A percentile compares a stretch with the other conserved stretches of the same genome.
These are phyloP conservation scores for Cyrtorhinus lividipennis DNA, from an alignment of 1,140 invertebrate genomes.

Conservation along the genomic window DNA sequence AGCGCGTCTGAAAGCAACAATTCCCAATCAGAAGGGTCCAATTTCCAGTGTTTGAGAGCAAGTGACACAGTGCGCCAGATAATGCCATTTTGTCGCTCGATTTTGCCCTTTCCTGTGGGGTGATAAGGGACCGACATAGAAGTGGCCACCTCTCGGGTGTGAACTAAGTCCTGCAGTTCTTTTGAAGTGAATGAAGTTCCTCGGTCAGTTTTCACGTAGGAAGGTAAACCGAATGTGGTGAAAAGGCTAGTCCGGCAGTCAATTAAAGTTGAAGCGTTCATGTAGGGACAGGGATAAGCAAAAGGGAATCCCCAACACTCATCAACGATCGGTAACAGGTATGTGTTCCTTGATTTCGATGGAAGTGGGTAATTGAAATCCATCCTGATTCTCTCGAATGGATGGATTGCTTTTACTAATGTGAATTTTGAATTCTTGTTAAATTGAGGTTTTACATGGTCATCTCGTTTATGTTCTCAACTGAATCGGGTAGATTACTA, in stretches of 20 bases:
- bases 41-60: conserved; percentile 8
- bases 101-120: neutral
- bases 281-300: neutral
- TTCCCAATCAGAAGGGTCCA: neutral
- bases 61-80: neutral
- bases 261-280: no score
- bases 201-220: conserved; percentile 2
- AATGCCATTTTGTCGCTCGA: neutral
- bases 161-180: conserved; percentile 5
- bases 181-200: no score
- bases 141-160: neutral
- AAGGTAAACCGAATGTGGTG: conserved; percentile 11
- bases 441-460: no score
- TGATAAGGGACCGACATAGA: conserved; percentile 3
- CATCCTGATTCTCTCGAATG: no score
- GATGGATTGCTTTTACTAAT: no score
- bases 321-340: neutral
- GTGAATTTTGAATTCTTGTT: no score
- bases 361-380: neutral
- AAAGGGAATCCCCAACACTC: neutral
- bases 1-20: neutral
- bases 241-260: neutral
- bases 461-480: no score
- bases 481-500: no score
- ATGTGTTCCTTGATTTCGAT: neutral